These are phyloP conservation scores for Acleris cristana DNA, from an alignment of 2,888 invertebrate genomes.

Conservation along the genomic window DNA sequence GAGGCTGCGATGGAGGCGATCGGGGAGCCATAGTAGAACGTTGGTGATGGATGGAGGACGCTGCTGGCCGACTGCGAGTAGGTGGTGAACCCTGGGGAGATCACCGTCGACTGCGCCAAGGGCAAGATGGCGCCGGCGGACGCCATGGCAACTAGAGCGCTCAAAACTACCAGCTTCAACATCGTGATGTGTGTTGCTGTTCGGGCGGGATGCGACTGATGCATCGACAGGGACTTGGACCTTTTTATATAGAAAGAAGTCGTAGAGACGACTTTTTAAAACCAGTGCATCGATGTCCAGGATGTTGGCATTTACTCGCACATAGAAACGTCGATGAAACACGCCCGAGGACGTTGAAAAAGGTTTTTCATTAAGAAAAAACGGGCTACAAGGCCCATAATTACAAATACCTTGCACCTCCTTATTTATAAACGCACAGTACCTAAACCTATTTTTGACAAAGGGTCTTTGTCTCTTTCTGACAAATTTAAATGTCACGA, in stretches of 20 bases:
- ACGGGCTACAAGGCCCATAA: neutral
- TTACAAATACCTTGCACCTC: too few species aligned
- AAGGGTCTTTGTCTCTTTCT: too few species aligned
- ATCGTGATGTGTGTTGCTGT: conserved; percentile 73
- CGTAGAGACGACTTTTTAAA: conserved; percentile 66
- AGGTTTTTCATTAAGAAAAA: too few species aligned
- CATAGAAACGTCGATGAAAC: conserved; percentile 57
- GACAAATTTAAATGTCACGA: too few species aligned
- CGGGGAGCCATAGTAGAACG: conserved; percentile 48
- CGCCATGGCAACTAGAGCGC: conserved; percentile 83
- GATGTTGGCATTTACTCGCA: conserved; percentile 72
- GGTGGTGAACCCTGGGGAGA: conserved; percentile 63
- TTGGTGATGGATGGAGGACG: conserved; percentile 72
- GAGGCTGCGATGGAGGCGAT: conserved; percentile 11
- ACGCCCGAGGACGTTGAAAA: neutral
- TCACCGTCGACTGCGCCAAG: conserved; percentile 51
- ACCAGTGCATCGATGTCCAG: conserved; percentile 72
- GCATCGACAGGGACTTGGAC: conserved; percentile 46
- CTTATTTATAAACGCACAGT: too few species aligned
- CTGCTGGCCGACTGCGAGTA: conserved; percentile 71
- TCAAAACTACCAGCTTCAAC: conserved; percentile 84
- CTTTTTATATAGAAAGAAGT: conserved; percentile 69
- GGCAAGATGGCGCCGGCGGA: conserved; percentile 66
- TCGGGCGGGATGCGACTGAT: conserved; percentile 67
- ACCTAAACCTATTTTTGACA: too few species aligned